Evolutionary conservation across 2,888 invertebrate genomes (phyloP), one percentile per base, ranked within the genome.

Genomic region (Mechanitis mazaeus): DNA sequence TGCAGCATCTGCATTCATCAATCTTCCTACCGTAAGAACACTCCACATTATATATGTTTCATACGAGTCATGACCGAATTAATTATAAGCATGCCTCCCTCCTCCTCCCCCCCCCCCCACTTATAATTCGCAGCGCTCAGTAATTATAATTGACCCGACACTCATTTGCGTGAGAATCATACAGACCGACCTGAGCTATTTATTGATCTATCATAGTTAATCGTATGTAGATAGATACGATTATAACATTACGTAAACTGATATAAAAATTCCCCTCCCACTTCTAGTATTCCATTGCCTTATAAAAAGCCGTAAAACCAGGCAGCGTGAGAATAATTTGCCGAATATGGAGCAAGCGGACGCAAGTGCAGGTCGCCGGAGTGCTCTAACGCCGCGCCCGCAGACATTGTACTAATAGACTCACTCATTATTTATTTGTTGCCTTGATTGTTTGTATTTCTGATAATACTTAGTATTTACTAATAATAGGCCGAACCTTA

Each of bases 131-230:
- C 58, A 58, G 53, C 33, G 58, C 45, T 60, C 60, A 58, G 56
- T 57, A 61, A 58, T 64, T 58, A 62, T 64, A 64, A 66, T 60
- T 66, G 60, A 55, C 56, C 60, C 35, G 42, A 54, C 56, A 56
- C 58, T 60, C 53, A 64, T 64, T 64, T 63, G 64, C 64, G 66
- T 66, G 64, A 63, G 66, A 66, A 59, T 56, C 47, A 59, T 46
- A 56, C 31, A 57, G 54, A 54, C 54, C 20, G 47, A 47, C 20
- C 47, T 7, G n/a, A n/a, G 47, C 47, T 47, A 12, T 20, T n/a
- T 47, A 47, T n/a, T 47, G 12, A 47, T 47, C 47, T 12, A 47
- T 38, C 42, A 2, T 9, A 42, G 42, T 3, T 42, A 9, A 42
- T 42, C 9, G 42, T 42, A 42, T 3, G 35, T 6, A 20, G n/a